These are phyloP conservation scores for Callyntrura sp. DNA, from an alignment of 2,888 invertebrate genomes.

Conservation along the genomic window DNA sequence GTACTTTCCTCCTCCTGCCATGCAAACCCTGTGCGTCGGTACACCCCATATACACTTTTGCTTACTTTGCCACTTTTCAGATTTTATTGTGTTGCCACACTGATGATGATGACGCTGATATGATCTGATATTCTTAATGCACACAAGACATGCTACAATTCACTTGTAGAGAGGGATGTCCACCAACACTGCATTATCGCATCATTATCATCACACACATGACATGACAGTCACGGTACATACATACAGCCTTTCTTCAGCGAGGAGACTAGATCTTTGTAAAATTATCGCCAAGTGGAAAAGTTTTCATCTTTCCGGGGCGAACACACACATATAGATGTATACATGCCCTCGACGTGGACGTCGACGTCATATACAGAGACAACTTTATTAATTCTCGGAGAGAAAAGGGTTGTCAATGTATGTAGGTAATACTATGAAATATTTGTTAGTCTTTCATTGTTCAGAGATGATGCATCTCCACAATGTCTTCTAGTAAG, in stretches of 20 bases:
- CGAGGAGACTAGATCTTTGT: background rate
- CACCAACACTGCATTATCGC: background rate
- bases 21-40: background rate
- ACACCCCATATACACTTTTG: background rate
- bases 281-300: constrained; percentile 34
- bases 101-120: constrained; percentile 6
- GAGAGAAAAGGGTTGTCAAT: background rate
- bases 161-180: background rate
- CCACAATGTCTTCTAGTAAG: background rate
- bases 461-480: background rate
- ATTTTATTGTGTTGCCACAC: constrained; percentile 47
- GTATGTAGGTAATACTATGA: background rate
- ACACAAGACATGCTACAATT: constrained; percentile 22
- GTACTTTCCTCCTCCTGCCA: constrained; percentile 22
- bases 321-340: background rate
- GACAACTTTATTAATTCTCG: background rate
- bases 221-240: background rate
- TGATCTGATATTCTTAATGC: constrained; percentile 24
- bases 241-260: background rate
- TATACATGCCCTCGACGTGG: background rate
- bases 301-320: background rate
- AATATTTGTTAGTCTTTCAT: too few species aligned
- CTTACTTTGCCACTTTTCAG: constrained; percentile 42
- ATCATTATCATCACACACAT: background rate
- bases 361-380: constrained; percentile 12